These are phyloP conservation scores for Nerophis ophidion DNA, from an alignment of 2,113 vertebrate genomes.

Conservation along the genomic window DNA sequence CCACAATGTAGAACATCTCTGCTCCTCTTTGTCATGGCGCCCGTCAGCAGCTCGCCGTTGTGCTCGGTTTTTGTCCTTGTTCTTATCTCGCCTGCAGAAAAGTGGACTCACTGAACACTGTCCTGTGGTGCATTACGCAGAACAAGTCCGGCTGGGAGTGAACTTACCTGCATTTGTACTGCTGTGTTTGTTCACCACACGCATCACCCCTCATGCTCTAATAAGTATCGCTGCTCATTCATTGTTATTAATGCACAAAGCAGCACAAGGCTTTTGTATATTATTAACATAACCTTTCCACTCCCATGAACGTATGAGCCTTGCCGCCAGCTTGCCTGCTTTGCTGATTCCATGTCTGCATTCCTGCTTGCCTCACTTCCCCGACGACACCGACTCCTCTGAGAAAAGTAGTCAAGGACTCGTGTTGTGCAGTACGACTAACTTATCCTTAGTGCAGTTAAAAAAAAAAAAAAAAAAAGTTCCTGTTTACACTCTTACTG, in stretches of 20 bases:
- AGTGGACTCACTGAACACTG: constrained; percentile 28
- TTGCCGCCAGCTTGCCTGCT: constrained; percentile 27
- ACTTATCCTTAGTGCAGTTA: background rate
- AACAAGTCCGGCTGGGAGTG: constrained; percentile 1
- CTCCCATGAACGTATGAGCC: constrained; percentile 48
- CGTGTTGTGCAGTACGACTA: constrained; percentile 8
- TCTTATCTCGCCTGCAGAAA: constrained; percentile 6
- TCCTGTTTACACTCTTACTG: background rate
- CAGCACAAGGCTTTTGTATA: constrained; percentile 32
- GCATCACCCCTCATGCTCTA: constrained; percentile 2
- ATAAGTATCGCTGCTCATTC: constrained; percentile 17
- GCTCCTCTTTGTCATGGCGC: background rate
- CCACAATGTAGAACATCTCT: constrained; percentile 9
- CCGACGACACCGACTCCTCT: constrained; percentile 5
- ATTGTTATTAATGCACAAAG: constrained; percentile 16
- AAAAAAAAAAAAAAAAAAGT: background rate
- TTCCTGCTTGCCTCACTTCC: constrained; percentile 30
- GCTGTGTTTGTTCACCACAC: constrained; percentile 15
- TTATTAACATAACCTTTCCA: constrained; percentile 42
- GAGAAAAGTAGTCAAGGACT: constrained; percentile 10
- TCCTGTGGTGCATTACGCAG: constrained; percentile 15
- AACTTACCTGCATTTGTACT: background rate
- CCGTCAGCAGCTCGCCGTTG: constrained; percentile 28
- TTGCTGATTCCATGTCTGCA: constrained; percentile 32
- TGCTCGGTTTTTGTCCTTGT: background rate